A percentile compares a stretch with the other conserved stretches of the same genome.
phyloP scores from a whole-genome alignment of 2,797 vertebrate genomes.

The Sparus aurata region DNA sequence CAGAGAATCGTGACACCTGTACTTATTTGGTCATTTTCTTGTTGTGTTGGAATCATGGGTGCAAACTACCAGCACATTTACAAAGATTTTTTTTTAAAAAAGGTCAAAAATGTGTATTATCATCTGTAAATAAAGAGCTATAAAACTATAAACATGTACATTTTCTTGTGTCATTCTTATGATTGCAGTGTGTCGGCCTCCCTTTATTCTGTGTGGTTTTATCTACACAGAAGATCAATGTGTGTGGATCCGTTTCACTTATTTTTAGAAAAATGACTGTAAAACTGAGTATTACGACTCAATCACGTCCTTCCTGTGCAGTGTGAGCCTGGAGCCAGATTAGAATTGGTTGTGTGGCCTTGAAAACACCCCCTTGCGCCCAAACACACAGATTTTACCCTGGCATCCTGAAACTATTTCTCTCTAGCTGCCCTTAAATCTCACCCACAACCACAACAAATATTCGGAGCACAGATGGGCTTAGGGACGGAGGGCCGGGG shows the following conservation, averaged over 20 bases:
- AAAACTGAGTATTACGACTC: not conserved
- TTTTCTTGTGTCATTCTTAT: not conserved
- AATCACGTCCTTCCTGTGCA: conserved; percentile 35
- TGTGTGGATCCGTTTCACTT: not conserved
- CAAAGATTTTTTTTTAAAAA: not conserved
- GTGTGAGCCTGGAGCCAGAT: conserved; percentile 37
- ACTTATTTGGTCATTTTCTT: not conserved
- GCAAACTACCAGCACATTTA: not conserved
- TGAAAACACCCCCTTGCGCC: conserved; percentile 44
- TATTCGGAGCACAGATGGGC: conserved; percentile 59
- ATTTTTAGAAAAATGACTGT: conserved; percentile 10
- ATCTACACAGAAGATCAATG: not conserved
- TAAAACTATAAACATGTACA: not conserved
- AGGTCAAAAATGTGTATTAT: not conserved
- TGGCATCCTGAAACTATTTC: conserved; percentile 58
- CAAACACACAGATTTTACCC: conserved; percentile 57
- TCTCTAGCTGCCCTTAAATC: conserved; percentile 59
- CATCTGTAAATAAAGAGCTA: not conserved
- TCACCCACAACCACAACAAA: conserved; percentile 69
- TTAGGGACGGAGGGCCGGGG: conserved; percentile 15
- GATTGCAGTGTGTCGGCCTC: not conserved
- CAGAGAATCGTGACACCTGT: too few relatives aligned
- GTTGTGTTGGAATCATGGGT: not conserved
- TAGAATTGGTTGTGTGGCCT: conserved; percentile 62
- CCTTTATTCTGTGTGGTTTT: not conserved